Base-by-base conservation (phyloP, 2,888 invertebrate species). In the Deilephila porcellus region DNA sequence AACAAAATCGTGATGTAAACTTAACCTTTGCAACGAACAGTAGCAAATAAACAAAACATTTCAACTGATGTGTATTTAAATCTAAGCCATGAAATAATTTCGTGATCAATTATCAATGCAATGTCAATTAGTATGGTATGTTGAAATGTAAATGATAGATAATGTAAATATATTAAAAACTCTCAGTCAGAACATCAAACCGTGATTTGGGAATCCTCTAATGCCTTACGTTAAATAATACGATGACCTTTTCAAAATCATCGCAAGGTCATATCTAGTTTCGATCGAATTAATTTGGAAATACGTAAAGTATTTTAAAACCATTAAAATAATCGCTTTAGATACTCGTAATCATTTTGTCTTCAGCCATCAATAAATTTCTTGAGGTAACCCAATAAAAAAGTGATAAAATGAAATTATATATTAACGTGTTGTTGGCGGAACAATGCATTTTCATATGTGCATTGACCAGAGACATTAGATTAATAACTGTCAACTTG, bases 171-270 rank as follows among this genome's bases (percentile, higher is more conserved):
- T 6, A 52, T 67, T 64, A 6, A 64, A 64, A 67, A 63, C 1
- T 8, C 25, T 25, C 52, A 52, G 45, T 29, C 20, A 64, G 20
- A 20, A 45, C 45, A 67, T 45, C 52, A 67, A 67, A 25, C 20
- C 20, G 45, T 45, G 53, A 56, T 56, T 56, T 64, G 37, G 2
- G 14, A 52, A 52, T 52, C 67, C 25, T 52, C 67, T 67, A 67
- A 67, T 67, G 25, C 17, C 25, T 67, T 67, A 52, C 67, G 52
- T 67, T 25, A 67, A 63, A 63, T 63, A 37, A 64, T 64, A 45
- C 64, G 17, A 29, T 67, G 52, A 67, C 67, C 45, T 67, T 52
- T 67, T 52, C 7, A 5, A 52, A 67, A 45, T 67, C 67, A 67
- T 67, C 45, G 25, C 67, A 67, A 67, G 67, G 67, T 67, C 25